Base-by-base conservation (phyloP, 2,888 invertebrate species). In the Caenorhabditis sulstoni region DNA sequence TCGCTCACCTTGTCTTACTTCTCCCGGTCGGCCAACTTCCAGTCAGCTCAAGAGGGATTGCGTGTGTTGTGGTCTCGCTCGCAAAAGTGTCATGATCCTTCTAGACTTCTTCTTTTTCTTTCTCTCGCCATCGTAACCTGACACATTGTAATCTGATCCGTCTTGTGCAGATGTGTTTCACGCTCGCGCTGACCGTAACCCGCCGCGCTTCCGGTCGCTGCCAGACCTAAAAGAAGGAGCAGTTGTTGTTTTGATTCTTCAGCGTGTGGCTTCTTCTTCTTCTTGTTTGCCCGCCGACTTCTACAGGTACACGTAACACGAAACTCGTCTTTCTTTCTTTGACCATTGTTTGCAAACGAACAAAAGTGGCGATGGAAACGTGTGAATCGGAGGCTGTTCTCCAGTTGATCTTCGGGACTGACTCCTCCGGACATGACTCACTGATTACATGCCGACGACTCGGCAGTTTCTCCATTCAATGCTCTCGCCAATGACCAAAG, bases 301-400 rank as follows among this genome's bases (percentile, higher is more conserved):
- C 58, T 62, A 47, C 20, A 70, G 70, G 47, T 61, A 70, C 70
- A 70, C 70, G 70, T 70, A 70, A 70, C 70, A 62, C 70, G 70
- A 70, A 70, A 70, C 70, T 70, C 62, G 45, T 29, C 64, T 39
- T 50, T 37, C 41, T 23, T 35, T 45, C 47, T 23, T 49, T 68
- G 59, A 59, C 59, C 68, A 68, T 59, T 62, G 37, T 61, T 70
- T 61, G 47, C 70, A 62, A 61, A 55, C 35, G 70, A 68, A 68
- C 68, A 68, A 68, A 61, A 45, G 45, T 53, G 53, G 41, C 39
- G 49, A n/a, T 20, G 16, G 47, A 52, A 68, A 68, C 59, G 68
- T 68, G 68, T 61, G 68, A 68, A 68, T 59, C 45, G 50, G 58
- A 41, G 20, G 57, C 39, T 18, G 67, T 58, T 67, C 67, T 58